Percentiles rank a stretch among this genome's conserved stretches.
Conservation (phyloP, 2,888 invertebrate genomes). For the Acronicta aceris region DNA sequence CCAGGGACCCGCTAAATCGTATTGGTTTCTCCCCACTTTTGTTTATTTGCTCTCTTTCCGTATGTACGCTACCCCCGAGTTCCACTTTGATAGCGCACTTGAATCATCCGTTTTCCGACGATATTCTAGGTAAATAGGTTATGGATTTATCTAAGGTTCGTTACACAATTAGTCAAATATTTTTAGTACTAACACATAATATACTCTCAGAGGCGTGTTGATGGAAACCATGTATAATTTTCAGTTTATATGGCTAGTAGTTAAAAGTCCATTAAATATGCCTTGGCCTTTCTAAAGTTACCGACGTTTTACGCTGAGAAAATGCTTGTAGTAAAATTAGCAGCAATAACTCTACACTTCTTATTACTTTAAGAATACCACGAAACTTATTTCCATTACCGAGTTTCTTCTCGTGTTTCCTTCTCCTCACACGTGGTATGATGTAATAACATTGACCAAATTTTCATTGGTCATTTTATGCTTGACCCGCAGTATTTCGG, state of each 20-base stretch:
- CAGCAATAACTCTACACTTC: conserved; percentile 34
- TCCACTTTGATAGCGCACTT: conserved; percentile 52
- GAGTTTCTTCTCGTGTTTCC: not conserved
- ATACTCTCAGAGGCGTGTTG: conserved; percentile 4
- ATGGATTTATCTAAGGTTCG: conserved; percentile 9
- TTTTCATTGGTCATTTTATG: conserved; percentile 34
- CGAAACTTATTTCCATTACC: conserved; percentile 31
- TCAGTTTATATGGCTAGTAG: conserved; percentile 39
- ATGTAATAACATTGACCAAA: conserved; percentile 19
- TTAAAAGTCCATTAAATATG: conserved; percentile 40
- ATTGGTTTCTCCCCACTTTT: conserved; percentile 77
- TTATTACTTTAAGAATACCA: conserved; percentile 15
- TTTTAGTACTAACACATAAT: conserved; percentile 12
- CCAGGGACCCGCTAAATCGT: conserved; percentile 81
- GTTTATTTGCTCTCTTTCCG: conserved; percentile 72
- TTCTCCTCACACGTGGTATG: conserved; percentile 1
- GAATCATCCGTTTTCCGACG: conserved; percentile 42
- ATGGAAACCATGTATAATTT: conserved; percentile 34
- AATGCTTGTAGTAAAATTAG: conserved; percentile 42
- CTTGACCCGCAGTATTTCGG: conserved; percentile 46
- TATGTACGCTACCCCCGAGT: conserved; percentile 43
- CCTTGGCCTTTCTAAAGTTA: conserved; percentile 30
- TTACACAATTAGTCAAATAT: conserved; percentile 14
- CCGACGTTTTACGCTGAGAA: conserved; percentile 31
- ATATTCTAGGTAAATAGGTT: conserved; percentile 38